Conservation (phyloP, 2,113 vertebrate species). For the Anhinga anhinga region DNA sequence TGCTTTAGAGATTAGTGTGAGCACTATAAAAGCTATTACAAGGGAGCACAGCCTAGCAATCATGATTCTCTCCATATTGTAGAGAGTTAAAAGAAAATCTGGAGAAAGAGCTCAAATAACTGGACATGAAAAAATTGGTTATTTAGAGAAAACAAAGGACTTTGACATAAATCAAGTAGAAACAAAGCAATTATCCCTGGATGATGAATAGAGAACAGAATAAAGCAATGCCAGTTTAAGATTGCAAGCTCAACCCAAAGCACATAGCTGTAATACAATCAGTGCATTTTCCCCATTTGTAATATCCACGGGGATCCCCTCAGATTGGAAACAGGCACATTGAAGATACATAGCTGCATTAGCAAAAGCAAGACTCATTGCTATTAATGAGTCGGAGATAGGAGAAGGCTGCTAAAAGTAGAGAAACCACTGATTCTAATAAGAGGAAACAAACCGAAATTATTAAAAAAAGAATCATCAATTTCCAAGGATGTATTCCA, state of each 20-base stretch:
- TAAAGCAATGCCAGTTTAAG: slow-evolving; percentile 39
- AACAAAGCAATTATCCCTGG: slow-evolving; percentile 31
- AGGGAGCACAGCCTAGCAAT: slow-evolving; percentile 70
- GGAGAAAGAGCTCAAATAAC: slow-evolving; percentile 49
- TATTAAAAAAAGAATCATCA: neutral
- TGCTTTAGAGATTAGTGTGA: slow-evolving; percentile 29
- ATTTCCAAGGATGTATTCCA: slow-evolving; percentile 18
- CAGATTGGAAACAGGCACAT: slow-evolving; percentile 1
- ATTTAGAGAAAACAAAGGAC: slow-evolving; percentile 32
- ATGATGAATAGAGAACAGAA: slow-evolving; percentile 38
- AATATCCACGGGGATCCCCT: slow-evolving; percentile 4
- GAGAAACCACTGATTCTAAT: slow-evolving; percentile 33
- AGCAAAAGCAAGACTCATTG: slow-evolving; percentile 69
- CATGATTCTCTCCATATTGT: slow-evolving; percentile 65
- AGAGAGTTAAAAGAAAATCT: slow-evolving; percentile 57
- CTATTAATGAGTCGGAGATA: slow-evolving; percentile 60
- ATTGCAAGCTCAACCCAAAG: slow-evolving; percentile 27
- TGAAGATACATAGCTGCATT: slow-evolving; percentile 19
- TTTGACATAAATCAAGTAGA: slow-evolving; percentile 15
- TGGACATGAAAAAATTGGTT: slow-evolving; percentile 11
- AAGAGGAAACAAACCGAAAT: neutral
- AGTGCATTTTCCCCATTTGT: neutral
- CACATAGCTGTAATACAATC: neutral
- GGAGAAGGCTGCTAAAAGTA: slow-evolving; percentile 82
- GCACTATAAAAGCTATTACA: slow-evolving; percentile 45